These are phyloP conservation scores for Drosophila sulfurigaster DNA, from an alignment of 1,140 invertebrate genomes.

Conservation along the genomic window DNA sequence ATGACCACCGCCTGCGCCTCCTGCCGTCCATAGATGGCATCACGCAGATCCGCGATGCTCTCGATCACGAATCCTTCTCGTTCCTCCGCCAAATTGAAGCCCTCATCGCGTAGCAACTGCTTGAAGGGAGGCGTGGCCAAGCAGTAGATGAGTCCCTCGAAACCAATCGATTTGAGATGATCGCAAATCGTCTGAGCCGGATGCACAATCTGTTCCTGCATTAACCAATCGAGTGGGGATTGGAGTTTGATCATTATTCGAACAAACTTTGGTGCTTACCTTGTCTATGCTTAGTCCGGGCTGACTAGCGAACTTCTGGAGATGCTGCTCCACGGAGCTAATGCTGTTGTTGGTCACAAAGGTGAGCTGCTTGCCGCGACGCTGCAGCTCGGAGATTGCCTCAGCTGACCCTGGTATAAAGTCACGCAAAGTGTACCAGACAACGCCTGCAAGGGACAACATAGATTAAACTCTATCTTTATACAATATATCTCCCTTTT, in stretches of 20 bases:
- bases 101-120: constrained; percentile 75
- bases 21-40: constrained; percentile 81
- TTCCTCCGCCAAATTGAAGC: constrained; percentile 85
- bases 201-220: constrained; percentile 80
- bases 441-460: constrained; percentile 86
- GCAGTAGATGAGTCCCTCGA: constrained; percentile 84
- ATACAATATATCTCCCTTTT: too few relatives aligned
- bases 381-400: constrained; percentile 86
- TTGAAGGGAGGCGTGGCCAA: constrained; percentile 75
- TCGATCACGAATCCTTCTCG: constrained; percentile 72
- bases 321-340: constrained; percentile 80
- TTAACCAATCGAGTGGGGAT: too few relatives aligned
- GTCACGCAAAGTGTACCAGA: constrained; percentile 86
- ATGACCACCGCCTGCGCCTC: constrained; percentile 86
- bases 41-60: constrained; percentile 75
- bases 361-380: constrained; percentile 89
- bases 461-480: too few relatives aligned
- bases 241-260: too few relatives aligned
- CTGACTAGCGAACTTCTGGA: constrained; percentile 57
- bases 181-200: constrained; percentile 84
- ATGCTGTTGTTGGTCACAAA: constrained; percentile 91
- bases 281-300: constrained; percentile 29
- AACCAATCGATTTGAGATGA: constrained; percentile 85
- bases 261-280: constrained; percentile 9
- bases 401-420: constrained; percentile 86